phyloP scores from a whole-genome alignment of 2,113 vertebrate species.

The Phycodurus eques region DNA sequence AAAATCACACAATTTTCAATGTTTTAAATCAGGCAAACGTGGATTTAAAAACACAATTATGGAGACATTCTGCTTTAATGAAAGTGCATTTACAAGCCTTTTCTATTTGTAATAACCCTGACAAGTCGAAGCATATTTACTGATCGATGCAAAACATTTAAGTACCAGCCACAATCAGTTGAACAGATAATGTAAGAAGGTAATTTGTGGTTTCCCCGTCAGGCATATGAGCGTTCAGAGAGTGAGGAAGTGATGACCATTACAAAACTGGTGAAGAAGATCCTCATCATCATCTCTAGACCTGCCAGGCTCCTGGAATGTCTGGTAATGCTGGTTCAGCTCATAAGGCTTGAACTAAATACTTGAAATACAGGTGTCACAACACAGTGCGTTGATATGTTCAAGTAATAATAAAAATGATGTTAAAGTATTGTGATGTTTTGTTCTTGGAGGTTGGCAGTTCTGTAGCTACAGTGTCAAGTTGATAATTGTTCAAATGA shows the following conservation, averaged over 20 bases:
- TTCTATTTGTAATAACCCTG: conserved; percentile 22
- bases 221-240: conserved; percentile 91
- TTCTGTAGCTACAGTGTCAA: neutral
- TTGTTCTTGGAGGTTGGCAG: neutral
- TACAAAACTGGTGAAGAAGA: conserved; percentile 85
- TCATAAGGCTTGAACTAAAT: conserved; percentile 1
- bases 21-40: no score
- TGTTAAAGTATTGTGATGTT: conserved; percentile 4
- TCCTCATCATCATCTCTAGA: conserved; percentile 90
- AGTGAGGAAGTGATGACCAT: conserved; percentile 88
- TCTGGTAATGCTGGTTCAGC: conserved; percentile 73
- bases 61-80: neutral
- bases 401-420: conserved; percentile 29
- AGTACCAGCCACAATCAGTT: conserved; percentile 10
- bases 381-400: conserved; percentile 1
- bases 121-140: neutral
- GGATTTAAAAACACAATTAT: no score
- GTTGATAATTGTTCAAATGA: neutral
- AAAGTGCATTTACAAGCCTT: conserved; percentile 3
- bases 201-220: conserved; percentile 28
- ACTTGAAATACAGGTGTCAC: conserved; percentile 2
- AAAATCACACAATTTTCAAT: no score
- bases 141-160: conserved; percentile 18
- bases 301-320: conserved; percentile 91
- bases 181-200: conserved; percentile 28